Conservation (phyloP, 2,113 vertebrate species). For the Aptenodytes forsteri region DNA sequence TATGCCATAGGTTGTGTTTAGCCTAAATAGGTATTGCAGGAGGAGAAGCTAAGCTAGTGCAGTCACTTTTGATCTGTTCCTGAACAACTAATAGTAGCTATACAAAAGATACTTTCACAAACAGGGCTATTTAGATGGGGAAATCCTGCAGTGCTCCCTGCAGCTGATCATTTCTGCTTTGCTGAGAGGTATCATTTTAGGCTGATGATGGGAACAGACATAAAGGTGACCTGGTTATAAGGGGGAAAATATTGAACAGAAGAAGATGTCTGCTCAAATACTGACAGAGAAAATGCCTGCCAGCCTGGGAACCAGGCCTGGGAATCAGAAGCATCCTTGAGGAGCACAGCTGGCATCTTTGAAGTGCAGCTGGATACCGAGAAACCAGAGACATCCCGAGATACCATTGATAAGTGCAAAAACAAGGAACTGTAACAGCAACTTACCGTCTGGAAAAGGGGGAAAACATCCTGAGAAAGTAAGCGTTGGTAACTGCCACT, state of each 20-base stretch:
- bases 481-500: neutral
- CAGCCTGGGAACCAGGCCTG: neutral
- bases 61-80: neutral
- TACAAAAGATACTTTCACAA: neutral
- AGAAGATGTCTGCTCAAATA: neutral
- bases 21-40: neutral
- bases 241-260: neutral
- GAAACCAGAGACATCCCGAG: neutral
- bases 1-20: neutral
- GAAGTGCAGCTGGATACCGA: neutral
- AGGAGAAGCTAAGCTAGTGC: neutral
- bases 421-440: neutral
- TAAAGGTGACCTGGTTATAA: neutral
- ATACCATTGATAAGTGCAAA: neutral
- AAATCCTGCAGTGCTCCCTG: neutral
- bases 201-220: neutral
- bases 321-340: neutral
- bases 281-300: neutral
- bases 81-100: neutral
- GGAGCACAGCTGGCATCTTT: neutral
- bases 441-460: neutral
- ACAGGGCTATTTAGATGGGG: neutral
- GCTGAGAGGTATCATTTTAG: neutral
- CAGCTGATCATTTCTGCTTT: neutral
- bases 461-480: neutral